Evolutionary conservation across 2,797 vertebrate species (phyloP).

Genomic region (Chrysolophus pictus): DNA sequence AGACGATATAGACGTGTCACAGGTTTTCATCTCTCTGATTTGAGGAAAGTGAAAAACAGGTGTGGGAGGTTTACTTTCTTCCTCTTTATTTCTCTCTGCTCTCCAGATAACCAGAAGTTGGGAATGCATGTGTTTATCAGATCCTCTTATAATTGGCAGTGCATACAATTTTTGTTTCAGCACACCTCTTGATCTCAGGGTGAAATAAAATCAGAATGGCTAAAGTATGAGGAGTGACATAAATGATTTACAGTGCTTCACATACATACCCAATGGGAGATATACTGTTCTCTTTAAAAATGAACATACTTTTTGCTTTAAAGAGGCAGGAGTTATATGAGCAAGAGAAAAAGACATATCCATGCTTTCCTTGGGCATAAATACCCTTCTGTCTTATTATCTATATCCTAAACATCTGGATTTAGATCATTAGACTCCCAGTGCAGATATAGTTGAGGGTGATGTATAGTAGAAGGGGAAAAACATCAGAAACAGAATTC

Average conservation of each 20-base stretch:
- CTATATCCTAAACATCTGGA: not conserved
- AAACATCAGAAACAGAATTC: conserved; percentile 18
- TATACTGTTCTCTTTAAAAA: not conserved
- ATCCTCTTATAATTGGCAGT: not conserved
- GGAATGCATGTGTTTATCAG: conserved; percentile 1
- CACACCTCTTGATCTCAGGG: not conserved
- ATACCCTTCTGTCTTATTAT: conserved; percentile 10
- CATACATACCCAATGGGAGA: not conserved
- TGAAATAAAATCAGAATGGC: not conserved
- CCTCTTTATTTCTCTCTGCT: not conserved
- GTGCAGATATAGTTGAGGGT: not conserved
- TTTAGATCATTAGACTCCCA: conserved; percentile 1
- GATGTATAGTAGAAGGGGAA: not conserved
- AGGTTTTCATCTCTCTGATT: not conserved
- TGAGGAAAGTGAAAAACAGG: not conserved
- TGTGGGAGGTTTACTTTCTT: not conserved
- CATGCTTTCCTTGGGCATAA: conserved; percentile 9
- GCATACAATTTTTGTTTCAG: not conserved
- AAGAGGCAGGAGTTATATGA: not conserved
- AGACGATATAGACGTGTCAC: not conserved
- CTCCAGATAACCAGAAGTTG: not conserved
- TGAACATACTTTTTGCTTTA: not conserved
- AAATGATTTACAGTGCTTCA: not conserved
- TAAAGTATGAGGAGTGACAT: not conserved
- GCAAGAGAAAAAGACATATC: not conserved